Conservation (phyloP, 1,140 invertebrate species). For the Akabosia matsudoensis region DNA sequence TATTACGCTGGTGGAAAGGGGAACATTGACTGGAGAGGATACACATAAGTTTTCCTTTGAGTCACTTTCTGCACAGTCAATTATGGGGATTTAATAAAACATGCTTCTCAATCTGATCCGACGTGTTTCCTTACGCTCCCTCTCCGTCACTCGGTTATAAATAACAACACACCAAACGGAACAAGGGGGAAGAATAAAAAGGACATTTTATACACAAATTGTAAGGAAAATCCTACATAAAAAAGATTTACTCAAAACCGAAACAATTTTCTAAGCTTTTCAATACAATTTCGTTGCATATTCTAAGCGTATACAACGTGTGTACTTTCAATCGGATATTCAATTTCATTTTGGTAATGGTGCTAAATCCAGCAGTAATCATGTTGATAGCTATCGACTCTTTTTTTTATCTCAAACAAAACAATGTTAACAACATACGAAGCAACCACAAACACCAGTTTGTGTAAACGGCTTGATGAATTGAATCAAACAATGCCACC, state of each 20-base stretch:
- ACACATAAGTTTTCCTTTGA: neutral
- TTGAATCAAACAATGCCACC: neutral
- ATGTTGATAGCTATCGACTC: neutral
- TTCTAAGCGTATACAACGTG: too few relatives aligned
- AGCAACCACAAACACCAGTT: neutral
- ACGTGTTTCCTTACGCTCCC: neutral
- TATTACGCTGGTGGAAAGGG: neutral
- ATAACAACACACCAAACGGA: too few relatives aligned
- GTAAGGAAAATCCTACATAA: too few relatives aligned
- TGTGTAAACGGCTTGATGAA: too few relatives aligned
- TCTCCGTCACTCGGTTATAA: neutral
- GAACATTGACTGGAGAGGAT: neutral
- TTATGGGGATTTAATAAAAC: neutral
- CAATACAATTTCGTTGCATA: too few relatives aligned
- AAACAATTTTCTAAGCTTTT: too few relatives aligned
- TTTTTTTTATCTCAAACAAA: too few relatives aligned
- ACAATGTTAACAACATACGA: too few relatives aligned
- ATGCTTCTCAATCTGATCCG: slow-evolving; percentile 6
- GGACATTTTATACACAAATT: too few relatives aligned
- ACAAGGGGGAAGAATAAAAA: too few relatives aligned
- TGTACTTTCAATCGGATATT: slow-evolving; percentile 18
- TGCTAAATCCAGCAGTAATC: too few relatives aligned
- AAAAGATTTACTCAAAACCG: too few relatives aligned
- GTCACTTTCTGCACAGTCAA: neutral
- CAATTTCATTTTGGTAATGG: slow-evolving; percentile 9